These are phyloP conservation scores for Lathamus discolor DNA, from an alignment of 2,113 vertebrate species.

Conservation along the genomic window DNA sequence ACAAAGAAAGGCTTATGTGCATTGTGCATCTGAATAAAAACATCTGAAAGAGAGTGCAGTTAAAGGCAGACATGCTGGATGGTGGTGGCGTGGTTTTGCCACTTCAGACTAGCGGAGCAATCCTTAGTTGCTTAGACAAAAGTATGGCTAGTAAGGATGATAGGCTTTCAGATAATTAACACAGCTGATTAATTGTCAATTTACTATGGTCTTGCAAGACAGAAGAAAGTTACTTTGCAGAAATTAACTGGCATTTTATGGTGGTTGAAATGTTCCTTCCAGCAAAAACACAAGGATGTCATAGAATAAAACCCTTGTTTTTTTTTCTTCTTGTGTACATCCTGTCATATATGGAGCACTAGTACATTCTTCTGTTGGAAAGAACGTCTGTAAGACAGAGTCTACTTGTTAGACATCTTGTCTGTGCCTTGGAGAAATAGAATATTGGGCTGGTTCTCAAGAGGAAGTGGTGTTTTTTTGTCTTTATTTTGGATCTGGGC, in stretches of 20 bases:
- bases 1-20: constrained; percentile 31
- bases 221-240: neutral
- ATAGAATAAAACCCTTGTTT: neutral
- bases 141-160: neutral
- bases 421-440: neutral
- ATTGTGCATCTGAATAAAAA: constrained; percentile 18
- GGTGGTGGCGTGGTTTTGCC: neutral
- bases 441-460: neutral
- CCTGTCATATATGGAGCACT: neutral
- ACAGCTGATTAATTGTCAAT: neutral
- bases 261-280: neutral
- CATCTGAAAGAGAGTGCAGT: neutral
- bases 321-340: neutral
- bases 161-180: neutral
- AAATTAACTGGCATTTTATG: neutral
- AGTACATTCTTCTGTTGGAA: neutral
- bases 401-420: neutral
- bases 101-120: neutral
- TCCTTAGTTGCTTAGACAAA: neutral
- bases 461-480: neutral
- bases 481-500: neutral
- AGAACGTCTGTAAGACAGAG: neutral
- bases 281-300: neutral
- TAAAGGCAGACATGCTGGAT: neutral
- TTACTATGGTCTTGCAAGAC: neutral